These are phyloP conservation scores for Rhorus exstirpatorius DNA, from an alignment of 2,888 invertebrate species.

Conservation along the genomic window DNA sequence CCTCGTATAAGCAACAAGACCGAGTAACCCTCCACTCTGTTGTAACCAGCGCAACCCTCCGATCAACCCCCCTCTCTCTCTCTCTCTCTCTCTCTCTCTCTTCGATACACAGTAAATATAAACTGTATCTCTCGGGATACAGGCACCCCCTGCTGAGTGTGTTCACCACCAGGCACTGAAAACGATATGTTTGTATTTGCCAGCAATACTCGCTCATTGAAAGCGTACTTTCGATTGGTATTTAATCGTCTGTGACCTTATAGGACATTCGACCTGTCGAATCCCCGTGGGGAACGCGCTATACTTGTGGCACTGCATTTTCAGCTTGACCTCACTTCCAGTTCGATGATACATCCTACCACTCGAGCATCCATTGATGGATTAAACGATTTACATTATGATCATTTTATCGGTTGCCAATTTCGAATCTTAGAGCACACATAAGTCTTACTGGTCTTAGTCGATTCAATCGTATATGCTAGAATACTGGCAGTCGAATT, in stretches of 20 bases:
- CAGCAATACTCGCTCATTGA: constrained; percentile 53
- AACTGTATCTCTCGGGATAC: constrained; percentile 37
- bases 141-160: constrained; percentile 47
- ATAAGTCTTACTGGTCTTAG: too few species aligned
- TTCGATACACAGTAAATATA: constrained; percentile 53
- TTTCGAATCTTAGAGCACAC: neutral
- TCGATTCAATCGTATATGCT: too few species aligned
- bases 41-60: constrained; percentile 46
- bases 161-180: constrained; percentile 70
- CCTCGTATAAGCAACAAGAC: constrained; percentile 43
- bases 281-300: constrained; percentile 42
- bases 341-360: constrained; percentile 5
- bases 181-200: constrained; percentile 80
- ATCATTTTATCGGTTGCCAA: neutral
- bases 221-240: constrained; percentile 62
- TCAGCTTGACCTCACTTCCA: constrained; percentile 4
- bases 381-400: neutral
- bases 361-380: neutral
- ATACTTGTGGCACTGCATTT: neutral
- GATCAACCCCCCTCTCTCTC: constrained; percentile 28
- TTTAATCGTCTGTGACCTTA: constrained; percentile 70
- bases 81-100: neutral
- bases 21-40: constrained; percentile 48
- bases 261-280: constrained; percentile 63
- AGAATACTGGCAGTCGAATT: too few species aligned